These are phyloP conservation scores for Aphaenogaster floridana DNA, from an alignment of 1,140 invertebrate genomes.

Conservation along the genomic window DNA sequence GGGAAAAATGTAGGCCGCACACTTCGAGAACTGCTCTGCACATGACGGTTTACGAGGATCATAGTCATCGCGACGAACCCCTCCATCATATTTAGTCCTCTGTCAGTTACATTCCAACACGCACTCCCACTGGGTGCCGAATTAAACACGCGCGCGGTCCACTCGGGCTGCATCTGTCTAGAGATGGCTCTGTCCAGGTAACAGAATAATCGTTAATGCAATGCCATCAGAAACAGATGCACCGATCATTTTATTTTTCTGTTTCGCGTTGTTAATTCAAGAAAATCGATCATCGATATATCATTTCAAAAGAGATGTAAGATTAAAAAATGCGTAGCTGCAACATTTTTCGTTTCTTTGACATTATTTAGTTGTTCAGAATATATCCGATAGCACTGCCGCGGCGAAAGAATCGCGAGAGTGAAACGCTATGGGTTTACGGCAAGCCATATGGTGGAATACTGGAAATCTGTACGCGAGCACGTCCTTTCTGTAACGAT, in stretches of 20 bases:
- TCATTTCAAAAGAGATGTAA: background rate
- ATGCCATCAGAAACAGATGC: background rate
- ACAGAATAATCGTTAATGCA: background rate
- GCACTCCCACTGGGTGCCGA: background rate
- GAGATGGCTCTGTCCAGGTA: background rate
- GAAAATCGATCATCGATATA: background rate
- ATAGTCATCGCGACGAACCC: slow-evolving; percentile 35
- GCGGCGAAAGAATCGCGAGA: slow-evolving; percentile 18
- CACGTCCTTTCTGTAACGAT: slow-evolving; percentile 19
- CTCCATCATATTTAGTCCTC: slow-evolving; percentile 38
- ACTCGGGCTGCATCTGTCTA: slow-evolving; percentile 5
- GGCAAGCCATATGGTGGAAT: slow-evolving; percentile 29
- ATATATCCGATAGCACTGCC: background rate
- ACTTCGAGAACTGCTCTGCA: slow-evolving; percentile 18
- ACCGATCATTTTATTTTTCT: background rate
- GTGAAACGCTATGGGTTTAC: slow-evolving; percentile 40
- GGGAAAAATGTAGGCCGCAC: slow-evolving; percentile 22
- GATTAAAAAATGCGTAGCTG: background rate
- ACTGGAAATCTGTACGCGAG: slow-evolving; percentile 25
- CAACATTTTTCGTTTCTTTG: background rate
- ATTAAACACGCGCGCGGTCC: background rate
- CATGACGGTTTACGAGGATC: slow-evolving; percentile 43
- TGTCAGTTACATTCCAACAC: slow-evolving; percentile 26
- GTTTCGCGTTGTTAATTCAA: background rate
- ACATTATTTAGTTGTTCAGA: background rate